Base-by-base conservation (phyloP, 2,797 vertebrate genomes). In the Thunnus albacares region DNA sequence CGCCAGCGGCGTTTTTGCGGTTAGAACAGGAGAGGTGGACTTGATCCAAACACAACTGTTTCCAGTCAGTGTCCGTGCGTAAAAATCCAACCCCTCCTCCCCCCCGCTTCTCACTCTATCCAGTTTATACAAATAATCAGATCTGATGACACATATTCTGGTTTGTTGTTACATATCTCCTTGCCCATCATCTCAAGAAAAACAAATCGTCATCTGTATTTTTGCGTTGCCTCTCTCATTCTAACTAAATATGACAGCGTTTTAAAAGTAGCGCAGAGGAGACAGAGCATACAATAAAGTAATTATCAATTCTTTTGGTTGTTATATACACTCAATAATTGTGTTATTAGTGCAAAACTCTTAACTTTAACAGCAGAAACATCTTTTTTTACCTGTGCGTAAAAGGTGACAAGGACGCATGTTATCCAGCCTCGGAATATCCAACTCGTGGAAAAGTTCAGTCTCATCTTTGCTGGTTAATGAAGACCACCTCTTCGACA, bases 371-470 rank as follows among this genome's bases (percentile, higher is more conserved):
- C 30, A 65, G 43, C 56, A 59, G 18, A 17, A 24, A 4, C 33
- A 56, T 59, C 3, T 15, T 33, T 51, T 35, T 80, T 86, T 95
- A 96, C 96, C 93, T 96, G 95, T 86, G 92, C 87, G 89, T 89
- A 94, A 72, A 95, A 79, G 47, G 62, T 68, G 81, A 95, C 38
- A 6, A 96, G 73, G 59, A 86, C 79, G 28, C 90, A 93, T 12
- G 85, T 84, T 88, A 96, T 94, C 95, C 95, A 96, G 67, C 93
- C 94, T 60, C 85, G 94, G 91, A 94, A 95, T 81, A 96, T 95
- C 96, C 95, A 95, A 69, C 78, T 87, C 60, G 93, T 87, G 49
- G 94, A 88, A 35, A 94, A 91, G 53, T 84, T 89, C 56, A 87
- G 65, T 75, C 94, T 91, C 95, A 96, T 96, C 72, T 88, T 89